Base-by-base conservation (phyloP, 2,888 invertebrate genomes). In the Sycophila texana region DNA sequence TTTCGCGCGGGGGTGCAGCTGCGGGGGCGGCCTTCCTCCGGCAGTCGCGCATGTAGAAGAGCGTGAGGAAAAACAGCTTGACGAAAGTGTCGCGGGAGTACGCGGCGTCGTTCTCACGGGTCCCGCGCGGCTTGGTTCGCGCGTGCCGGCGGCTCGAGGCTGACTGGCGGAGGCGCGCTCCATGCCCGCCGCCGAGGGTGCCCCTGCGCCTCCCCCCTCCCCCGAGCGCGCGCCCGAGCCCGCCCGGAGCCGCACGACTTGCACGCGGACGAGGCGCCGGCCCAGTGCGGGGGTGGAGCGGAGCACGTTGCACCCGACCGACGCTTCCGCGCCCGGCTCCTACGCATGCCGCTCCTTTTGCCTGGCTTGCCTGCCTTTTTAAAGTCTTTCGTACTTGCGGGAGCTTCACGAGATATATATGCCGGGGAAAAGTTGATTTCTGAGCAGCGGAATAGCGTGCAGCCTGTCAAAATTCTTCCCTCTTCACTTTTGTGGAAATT, bases 41-140 rank as follows among this genome's bases (percentile, higher is more conserved):
- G 76, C 74, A 78, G 70, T 81, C 81, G 58, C 76, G 78, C 78
- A 81, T 78, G 55, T 81, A 65, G 65, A 76, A 76, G 18, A 81
- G 73, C 79, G 78, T 74, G 58, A 81, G 74, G 75, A 75, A 79
- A 65, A 79, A 75, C 81, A 81, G 81, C 63, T 81, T 79, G 78
- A 49, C 14, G 61, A 18, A 20, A 20, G 16, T 13, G 26, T 16
- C 14, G 22, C 53, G 22, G n/a, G 7, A 2, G 30, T 49, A 22
- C 53, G 30, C 30, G 51, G 18, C 13, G 14, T 51, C 39, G 51
- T 7, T 49, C 5, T 66, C 16, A 39, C 65, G 57, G 58, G 71
- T 58, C 71, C 55, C 66, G 71, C 55, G 26, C 47, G 13, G 61
- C 16, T 55, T n/a, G 55, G n/a, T n/a, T 53, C 55, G n/a, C 63